phyloP scores from a whole-genome alignment of 2,797 vertebrate species.

The Siniperca obscura region DNA sequence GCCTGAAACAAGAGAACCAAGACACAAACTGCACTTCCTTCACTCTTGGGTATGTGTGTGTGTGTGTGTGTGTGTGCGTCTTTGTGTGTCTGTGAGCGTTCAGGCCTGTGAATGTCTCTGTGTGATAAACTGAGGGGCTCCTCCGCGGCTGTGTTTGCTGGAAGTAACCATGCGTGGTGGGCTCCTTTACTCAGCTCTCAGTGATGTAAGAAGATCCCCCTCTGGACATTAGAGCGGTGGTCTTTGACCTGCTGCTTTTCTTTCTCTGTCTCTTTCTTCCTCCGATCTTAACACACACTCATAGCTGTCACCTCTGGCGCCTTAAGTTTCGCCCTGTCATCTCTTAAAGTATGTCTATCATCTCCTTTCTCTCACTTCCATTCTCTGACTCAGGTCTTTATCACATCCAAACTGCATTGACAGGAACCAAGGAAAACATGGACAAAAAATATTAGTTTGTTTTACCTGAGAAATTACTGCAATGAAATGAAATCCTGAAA shows the following conservation, averaged over 20 bases:
- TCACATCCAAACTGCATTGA: constrained; percentile 18
- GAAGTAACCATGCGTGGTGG: constrained; percentile 82
- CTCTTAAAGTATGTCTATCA: constrained; percentile 55
- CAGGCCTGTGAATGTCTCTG: constrained; percentile 39
- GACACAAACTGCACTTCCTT: constrained; percentile 71
- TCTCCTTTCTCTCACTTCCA: constrained; percentile 43
- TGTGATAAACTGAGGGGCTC: constrained; percentile 45
- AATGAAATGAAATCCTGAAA: constrained; percentile 21
- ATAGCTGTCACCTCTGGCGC: constrained; percentile 76
- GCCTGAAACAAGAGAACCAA: constrained; percentile 70
- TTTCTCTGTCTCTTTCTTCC: constrained; percentile 67
- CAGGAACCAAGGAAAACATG: constrained; percentile 9
- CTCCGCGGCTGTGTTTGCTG: constrained; percentile 76
- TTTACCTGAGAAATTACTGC: constrained; percentile 12
- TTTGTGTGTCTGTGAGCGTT: constrained; percentile 20
- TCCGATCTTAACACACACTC: constrained; percentile 67
- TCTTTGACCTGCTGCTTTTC: constrained; percentile 78
- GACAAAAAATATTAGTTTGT: constrained; percentile 7
- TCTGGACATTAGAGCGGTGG: constrained; percentile 70
- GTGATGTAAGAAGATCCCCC: constrained; percentile 83
- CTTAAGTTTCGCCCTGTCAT: constrained; percentile 46
- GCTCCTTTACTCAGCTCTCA: constrained; percentile 69
- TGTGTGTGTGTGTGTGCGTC: constrained; percentile 40
- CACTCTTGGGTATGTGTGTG: constrained; percentile 32
- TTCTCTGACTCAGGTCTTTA: constrained; percentile 31